Percentiles rank a stretch among this genome's conserved stretches.
phyloP scores from a whole-genome alignment of 2,113 vertebrate species.

The Leuciscus idus region DNA sequence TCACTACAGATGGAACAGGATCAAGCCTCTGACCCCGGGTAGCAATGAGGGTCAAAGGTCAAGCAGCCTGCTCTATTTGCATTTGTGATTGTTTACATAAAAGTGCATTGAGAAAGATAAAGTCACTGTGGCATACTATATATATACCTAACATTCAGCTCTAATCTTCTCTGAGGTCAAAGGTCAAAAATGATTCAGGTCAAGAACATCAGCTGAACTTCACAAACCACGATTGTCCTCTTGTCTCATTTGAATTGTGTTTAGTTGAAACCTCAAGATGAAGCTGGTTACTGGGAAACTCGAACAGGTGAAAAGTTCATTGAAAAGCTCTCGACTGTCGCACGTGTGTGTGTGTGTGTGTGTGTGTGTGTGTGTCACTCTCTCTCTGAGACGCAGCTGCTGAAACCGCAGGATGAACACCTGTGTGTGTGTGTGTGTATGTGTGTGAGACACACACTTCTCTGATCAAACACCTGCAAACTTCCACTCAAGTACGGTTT shows the following conservation, averaged over 20 bases:
- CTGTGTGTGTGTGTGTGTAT: background rate
- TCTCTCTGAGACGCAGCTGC: background rate
- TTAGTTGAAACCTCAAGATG: background rate
- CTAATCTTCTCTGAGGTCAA: background rate
- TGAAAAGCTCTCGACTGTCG: background rate
- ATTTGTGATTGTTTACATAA: background rate
- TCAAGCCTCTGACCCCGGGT: constrained; percentile 59
- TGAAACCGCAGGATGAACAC: background rate
- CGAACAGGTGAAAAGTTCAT: background rate
- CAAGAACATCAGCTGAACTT: background rate
- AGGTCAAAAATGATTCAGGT: background rate
- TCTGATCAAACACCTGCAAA: background rate
- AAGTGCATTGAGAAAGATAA: background rate
- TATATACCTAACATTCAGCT: background rate
- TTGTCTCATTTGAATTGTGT: background rate
- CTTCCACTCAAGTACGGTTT: background rate
- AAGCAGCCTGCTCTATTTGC: constrained; percentile 14
- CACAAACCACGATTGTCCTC: background rate
- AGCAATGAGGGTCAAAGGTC: constrained; percentile 57
- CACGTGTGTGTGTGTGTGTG: background rate
- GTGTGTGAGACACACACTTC: background rate
- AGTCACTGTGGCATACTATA: background rate
- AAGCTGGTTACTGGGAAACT: background rate
- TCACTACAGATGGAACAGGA: constrained; percentile 38
- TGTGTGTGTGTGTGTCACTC: background rate